Conservation (phyloP, 1,140 invertebrate genomes). For the Gryllus bimaculatus region DNA sequence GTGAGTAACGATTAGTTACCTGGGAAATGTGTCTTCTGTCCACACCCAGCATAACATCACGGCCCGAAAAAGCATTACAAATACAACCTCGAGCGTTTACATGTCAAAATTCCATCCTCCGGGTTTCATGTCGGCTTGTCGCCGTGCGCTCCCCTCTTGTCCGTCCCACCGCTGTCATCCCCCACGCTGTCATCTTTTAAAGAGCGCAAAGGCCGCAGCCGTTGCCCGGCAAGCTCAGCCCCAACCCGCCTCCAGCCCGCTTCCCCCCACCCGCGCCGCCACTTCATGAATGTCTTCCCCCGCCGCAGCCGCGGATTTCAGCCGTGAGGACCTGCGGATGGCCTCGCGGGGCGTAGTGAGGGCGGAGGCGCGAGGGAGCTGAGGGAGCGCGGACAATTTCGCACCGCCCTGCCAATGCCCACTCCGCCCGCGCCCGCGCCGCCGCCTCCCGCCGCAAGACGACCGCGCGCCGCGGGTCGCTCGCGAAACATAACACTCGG, state of each 20-base stretch:
- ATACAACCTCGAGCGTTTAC: constrained; percentile 22
- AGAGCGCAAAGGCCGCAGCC: too few relatives aligned
- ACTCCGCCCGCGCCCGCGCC: too few relatives aligned
- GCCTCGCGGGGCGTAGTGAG: too few relatives aligned
- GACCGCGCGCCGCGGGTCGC: too few relatives aligned
- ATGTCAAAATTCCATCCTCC: constrained; percentile 21
- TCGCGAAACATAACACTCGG: background rate
- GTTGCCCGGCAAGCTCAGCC: too few relatives aligned
- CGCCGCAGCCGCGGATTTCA: too few relatives aligned
- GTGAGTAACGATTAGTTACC: constrained; percentile 21
- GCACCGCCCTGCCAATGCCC: background rate
- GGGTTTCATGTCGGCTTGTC: too few relatives aligned
- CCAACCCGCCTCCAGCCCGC: constrained; percentile 11
- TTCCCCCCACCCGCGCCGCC: background rate
- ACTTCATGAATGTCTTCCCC: background rate
- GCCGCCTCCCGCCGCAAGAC: background rate
- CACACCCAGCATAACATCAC: constrained; percentile 22
- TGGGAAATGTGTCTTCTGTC: constrained; percentile 21
- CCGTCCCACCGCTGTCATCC: too few relatives aligned
- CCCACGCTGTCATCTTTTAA: too few relatives aligned
- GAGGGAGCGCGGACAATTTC: background rate
- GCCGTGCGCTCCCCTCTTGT: too few relatives aligned
- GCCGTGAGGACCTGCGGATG: too few relatives aligned
- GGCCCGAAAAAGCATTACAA: constrained; percentile 22
- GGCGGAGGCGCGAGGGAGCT: background rate